A percentile compares a stretch with the other conserved stretches of the same genome.
Conservation (phyloP, 2,113 vertebrate genomes). For the Eurypyga helias region DNA sequence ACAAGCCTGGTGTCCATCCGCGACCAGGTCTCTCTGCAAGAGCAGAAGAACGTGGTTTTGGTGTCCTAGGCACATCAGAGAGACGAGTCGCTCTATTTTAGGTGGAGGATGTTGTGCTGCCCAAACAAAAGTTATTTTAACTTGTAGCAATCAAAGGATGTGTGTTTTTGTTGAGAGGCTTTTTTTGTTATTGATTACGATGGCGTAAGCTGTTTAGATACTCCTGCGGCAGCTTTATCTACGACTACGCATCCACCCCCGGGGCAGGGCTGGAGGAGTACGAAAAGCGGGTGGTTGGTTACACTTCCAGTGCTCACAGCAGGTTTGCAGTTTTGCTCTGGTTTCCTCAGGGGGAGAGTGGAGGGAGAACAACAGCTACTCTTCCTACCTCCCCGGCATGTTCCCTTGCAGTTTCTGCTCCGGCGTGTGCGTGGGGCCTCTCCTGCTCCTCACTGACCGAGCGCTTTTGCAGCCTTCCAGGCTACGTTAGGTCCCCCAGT, state of each 20-base stretch:
- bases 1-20: not conserved
- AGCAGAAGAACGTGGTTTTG: not conserved
- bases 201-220: not conserved
- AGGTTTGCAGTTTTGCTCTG: not conserved
- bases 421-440: accelerated
- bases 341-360: not conserved
- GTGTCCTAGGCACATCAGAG: not conserved
- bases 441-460: not conserved
- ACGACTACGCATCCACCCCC: accelerated
- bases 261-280: not conserved
- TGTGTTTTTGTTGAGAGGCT: not conserved
- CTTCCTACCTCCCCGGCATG: accelerated
- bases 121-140: not conserved
- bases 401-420: not conserved
- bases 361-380: not conserved
- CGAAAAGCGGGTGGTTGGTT: accelerated
- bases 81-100: accelerated
- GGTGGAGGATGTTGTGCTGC: not conserved
- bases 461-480: not conserved
- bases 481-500: accelerated
- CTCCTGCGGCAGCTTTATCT: not conserved
- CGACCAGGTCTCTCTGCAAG: accelerated
- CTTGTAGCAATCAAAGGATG: not conserved
- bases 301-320: not conserved
- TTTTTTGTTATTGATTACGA: not conserved